Percentiles rank a stretch among this genome's conserved stretches.
phyloP scores from a whole-genome alignment of 2,113 vertebrate genomes.

The Archilochus colubris region DNA sequence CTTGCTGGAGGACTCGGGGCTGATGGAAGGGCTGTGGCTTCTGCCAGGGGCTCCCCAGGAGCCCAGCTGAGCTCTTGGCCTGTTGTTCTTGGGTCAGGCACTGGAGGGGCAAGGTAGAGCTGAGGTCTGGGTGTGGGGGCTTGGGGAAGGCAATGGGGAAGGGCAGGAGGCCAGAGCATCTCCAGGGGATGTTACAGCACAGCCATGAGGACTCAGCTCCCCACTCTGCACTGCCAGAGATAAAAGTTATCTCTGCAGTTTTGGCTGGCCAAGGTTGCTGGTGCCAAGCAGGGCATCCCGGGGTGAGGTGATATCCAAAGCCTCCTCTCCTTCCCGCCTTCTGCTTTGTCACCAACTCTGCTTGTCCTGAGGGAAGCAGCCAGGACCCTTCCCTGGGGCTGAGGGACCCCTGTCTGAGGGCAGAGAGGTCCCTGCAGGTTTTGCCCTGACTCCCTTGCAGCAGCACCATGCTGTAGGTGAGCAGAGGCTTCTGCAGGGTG shows the following conservation, averaged over 20 bases:
- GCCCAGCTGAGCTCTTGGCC: neutral
- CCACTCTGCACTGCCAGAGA: neutral
- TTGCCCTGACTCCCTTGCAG: no score
- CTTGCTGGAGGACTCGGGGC: accelerated
- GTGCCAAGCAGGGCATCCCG: neutral
- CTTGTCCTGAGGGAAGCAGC: neutral
- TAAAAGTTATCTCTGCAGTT: neutral
- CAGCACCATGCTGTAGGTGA: neutral
- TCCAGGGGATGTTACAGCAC: neutral
- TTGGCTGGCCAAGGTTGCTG: neutral
- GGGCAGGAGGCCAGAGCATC: neutral
- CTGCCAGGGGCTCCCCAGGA: neutral
- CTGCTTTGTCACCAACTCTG: neutral
- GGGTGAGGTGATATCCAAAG: neutral
- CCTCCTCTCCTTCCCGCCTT: neutral
- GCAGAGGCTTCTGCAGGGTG: neutral
- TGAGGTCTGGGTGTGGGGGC: neutral
- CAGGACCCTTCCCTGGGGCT: accelerated
- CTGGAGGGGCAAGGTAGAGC: neutral
- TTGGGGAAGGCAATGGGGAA: neutral
- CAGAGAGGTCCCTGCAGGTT: neutral
- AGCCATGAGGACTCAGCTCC: neutral
- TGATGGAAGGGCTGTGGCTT: accelerated
- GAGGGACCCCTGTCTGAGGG: neutral
- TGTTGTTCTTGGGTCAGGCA: accelerated